These are phyloP conservation scores for Mionectes macconnelli DNA, from an alignment of 2,113 vertebrate genomes.

Conservation along the genomic window DNA sequence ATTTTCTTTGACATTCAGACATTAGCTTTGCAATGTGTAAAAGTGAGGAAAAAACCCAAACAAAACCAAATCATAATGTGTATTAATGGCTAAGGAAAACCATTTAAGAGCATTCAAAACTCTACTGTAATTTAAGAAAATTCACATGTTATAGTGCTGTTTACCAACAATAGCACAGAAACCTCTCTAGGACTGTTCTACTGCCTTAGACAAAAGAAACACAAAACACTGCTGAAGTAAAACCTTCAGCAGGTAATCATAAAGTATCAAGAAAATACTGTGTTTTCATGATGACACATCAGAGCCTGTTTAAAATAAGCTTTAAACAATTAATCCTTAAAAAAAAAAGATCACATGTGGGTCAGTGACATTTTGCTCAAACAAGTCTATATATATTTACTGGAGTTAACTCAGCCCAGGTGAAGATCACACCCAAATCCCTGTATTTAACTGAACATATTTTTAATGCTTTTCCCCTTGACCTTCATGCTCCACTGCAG, in stretches of 20 bases:
- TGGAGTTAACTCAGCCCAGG: neutral
- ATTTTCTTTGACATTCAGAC: neutral
- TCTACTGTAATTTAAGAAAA: neutral
- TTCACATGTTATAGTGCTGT: neutral
- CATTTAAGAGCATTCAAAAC: neutral
- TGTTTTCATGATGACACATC: neutral
- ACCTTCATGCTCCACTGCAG: constrained; percentile 7
- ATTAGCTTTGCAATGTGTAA: neutral
- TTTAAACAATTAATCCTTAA: neutral
- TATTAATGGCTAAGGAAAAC: neutral
- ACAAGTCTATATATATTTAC: neutral
- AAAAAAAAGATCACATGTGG: neutral
- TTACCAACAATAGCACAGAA: neutral
- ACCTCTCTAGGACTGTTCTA: neutral
- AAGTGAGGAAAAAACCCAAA: neutral
- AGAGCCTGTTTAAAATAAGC: neutral
- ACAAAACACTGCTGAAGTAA: neutral
- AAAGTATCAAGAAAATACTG: neutral
- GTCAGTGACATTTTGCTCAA: neutral
- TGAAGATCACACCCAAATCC: constrained; percentile 13
- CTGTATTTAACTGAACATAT: constrained; percentile 11
- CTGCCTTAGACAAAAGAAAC: neutral
- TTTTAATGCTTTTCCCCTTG: constrained; percentile 19
- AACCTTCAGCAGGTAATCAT: neutral
- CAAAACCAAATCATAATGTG: neutral